Conservation (phyloP, 2,797 vertebrate genomes). For the Danio kyathit region DNA sequence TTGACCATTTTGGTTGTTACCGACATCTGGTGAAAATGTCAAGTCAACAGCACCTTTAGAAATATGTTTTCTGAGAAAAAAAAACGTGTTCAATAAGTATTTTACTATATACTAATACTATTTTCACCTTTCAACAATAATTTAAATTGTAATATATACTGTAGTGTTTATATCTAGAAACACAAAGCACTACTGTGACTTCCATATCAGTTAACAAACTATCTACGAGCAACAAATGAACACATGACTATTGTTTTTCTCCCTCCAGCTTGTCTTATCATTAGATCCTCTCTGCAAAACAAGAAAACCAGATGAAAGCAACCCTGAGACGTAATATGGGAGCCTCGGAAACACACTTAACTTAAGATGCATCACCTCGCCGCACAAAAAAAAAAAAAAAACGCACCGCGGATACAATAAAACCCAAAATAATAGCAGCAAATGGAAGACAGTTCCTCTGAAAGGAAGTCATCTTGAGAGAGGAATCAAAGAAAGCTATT, state of each 20-base stretch:
- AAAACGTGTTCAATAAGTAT: too few relatives aligned
- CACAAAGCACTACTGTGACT: not conserved
- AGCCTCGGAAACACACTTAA: conserved; percentile 47
- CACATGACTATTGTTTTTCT: not conserved
- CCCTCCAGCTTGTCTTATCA: conserved; percentile 36
- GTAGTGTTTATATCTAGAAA: not conserved
- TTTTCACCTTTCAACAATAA: not conserved
- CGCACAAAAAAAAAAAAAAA: conserved; percentile 25
- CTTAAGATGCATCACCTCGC: conserved; percentile 57
- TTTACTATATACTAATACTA: not conserved
- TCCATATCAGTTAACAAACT: not conserved
- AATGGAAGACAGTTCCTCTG: conserved; percentile 60
- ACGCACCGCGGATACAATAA: conserved; percentile 57
- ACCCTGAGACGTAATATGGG: conserved; percentile 44
- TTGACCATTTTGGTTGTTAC: too few relatives aligned
- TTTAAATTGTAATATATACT: not conserved
- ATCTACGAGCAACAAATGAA: conserved; percentile 7
- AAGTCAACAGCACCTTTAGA: too few relatives aligned
- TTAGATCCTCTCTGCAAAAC: conserved; percentile 32
- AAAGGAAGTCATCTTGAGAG: conserved; percentile 65
- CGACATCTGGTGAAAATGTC: too few relatives aligned
- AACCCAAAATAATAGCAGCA: conserved; percentile 60
- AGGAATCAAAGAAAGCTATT: conserved; percentile 65
- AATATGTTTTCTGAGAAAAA: too few relatives aligned
- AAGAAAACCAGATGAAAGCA: conserved; percentile 58